Percentiles rank a stretch among this genome's conserved stretches.
Evolutionary conservation across 2,113 vertebrate species (phyloP).

Genomic region (Percopsis transmontana): DNA sequence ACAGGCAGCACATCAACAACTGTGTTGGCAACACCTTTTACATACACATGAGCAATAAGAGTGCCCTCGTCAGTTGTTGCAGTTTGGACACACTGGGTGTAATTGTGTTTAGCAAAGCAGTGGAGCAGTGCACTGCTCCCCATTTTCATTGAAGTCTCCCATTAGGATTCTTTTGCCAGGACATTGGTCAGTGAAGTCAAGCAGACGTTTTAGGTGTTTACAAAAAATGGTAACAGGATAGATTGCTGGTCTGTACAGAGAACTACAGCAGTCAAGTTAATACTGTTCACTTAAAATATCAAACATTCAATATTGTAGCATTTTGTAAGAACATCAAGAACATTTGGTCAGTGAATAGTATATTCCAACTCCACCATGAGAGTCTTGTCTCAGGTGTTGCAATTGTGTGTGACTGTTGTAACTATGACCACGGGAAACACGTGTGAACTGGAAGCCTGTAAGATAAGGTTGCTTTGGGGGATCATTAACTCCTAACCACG

Average conservation of each 20-base stretch:
- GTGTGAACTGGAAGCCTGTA: background rate
- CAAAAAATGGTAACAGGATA: constrained; percentile 3
- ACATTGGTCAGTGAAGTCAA: too few species aligned
- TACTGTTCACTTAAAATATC: background rate
- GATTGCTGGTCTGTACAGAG: constrained; percentile 15
- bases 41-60: too few species aligned
- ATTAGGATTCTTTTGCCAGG: background rate
- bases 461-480: background rate
- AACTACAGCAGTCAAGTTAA: constrained; percentile 11
- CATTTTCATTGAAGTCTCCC: too few species aligned
- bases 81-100: too few species aligned
- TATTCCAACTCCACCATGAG: constrained; percentile 19
- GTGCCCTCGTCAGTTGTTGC: too few species aligned
- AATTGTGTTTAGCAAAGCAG: too few species aligned
- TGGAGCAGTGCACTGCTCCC: too few species aligned
- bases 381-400: constrained; percentile 6
- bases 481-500: background rate
- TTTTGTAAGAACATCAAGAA: background rate
- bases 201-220: too few species aligned
- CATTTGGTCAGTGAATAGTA: constrained; percentile 2
- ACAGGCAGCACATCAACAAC: too few species aligned
- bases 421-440: background rate
- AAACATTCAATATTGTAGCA: constrained; percentile 14
- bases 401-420: background rate
- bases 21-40: too few species aligned